Conservation (phyloP, 1,140 invertebrate genomes). For the Ectropis grisescens region DNA sequence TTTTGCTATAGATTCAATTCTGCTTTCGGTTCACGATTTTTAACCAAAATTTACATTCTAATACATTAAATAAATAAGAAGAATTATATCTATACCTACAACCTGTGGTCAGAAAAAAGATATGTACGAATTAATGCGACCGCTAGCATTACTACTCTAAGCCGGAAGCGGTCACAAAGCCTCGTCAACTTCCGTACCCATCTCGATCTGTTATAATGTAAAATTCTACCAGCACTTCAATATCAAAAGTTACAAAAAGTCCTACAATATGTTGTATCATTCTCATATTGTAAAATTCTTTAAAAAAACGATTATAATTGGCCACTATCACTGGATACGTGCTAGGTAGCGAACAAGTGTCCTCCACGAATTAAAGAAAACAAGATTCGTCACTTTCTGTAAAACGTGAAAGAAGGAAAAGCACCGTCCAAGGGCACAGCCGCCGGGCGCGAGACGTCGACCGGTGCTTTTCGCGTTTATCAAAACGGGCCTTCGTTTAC, state of each 20-base stretch:
- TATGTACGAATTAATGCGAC: slow-evolving; percentile 62
- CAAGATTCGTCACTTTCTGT: slow-evolving; percentile 59
- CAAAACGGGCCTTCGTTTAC: slow-evolving; percentile 44
- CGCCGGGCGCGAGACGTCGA: slow-evolving; percentile 28
- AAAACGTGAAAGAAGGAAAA: slow-evolving; percentile 47
- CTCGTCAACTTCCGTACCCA: slow-evolving; percentile 47
- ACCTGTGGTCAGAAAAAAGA: slow-evolving; percentile 50
- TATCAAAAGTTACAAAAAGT: slow-evolving; percentile 67
- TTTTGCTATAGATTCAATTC: too few species aligned
- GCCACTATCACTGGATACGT: slow-evolving; percentile 44
- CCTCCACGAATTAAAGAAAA: slow-evolving; percentile 52
- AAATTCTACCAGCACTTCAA: slow-evolving; percentile 62
- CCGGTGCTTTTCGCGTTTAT: slow-evolving; percentile 43
- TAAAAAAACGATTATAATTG: slow-evolving; percentile 51
- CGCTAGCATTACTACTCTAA: slow-evolving; percentile 13
- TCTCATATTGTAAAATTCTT: slow-evolving; percentile 49
- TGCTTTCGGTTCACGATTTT: slow-evolving; percentile 28
- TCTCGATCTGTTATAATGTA: slow-evolving; percentile 42
- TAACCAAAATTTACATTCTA: slow-evolving; percentile 55
- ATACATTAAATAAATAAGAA: slow-evolving; percentile 64
- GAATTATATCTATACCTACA: slow-evolving; percentile 64
- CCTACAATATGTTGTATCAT: slow-evolving; percentile 49
- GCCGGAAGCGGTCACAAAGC: slow-evolving; percentile 31
- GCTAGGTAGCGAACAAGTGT: slow-evolving; percentile 41
- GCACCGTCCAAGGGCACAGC: slow-evolving; percentile 41